Evolutionary conservation across 2,888 invertebrate genomes (phyloP).

Genomic region (Aricia artaxerxes): DNA sequence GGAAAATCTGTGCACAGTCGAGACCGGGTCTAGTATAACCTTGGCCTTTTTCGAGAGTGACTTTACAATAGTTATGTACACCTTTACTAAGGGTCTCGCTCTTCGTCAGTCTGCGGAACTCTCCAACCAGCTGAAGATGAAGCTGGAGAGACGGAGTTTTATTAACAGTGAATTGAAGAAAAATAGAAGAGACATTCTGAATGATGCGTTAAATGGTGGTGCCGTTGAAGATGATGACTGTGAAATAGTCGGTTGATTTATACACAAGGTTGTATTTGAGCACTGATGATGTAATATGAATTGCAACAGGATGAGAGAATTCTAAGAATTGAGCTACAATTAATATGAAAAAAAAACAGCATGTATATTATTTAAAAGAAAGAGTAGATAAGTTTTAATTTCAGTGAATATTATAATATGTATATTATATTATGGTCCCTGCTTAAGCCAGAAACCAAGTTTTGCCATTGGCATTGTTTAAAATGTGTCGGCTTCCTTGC

Average conservation of each 20-base stretch:
- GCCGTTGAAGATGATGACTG: constrained; percentile 68
- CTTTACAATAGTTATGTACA: constrained; percentile 69
- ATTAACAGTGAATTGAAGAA: constrained; percentile 68
- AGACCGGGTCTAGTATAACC: constrained; percentile 66
- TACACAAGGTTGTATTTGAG: neutral
- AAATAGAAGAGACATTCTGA: constrained; percentile 57
- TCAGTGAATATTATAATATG: no score
- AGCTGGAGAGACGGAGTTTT: constrained; percentile 59
- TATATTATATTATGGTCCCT: no score
- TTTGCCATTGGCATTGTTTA: no score
- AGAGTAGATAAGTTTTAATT: no score
- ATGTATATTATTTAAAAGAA: no score
- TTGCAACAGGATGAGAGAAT: no score
- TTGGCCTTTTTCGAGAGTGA: constrained; percentile 72
- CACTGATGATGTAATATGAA: no score
- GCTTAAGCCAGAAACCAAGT: no score
- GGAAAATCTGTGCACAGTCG: constrained; percentile 70
- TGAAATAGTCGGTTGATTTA: constrained; percentile 54
- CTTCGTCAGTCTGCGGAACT: constrained; percentile 55
- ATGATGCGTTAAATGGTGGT: constrained; percentile 67
- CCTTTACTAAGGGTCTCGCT: constrained; percentile 63
- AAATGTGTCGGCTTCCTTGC: no score
- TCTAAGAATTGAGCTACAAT: no score
- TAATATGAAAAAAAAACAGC: no score
- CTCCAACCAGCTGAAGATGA: constrained; percentile 49